A percentile compares a stretch with the other conserved stretches of the same genome.
Conservation (phyloP, 2,113 vertebrate genomes). For the Indicator maculatus region DNA sequence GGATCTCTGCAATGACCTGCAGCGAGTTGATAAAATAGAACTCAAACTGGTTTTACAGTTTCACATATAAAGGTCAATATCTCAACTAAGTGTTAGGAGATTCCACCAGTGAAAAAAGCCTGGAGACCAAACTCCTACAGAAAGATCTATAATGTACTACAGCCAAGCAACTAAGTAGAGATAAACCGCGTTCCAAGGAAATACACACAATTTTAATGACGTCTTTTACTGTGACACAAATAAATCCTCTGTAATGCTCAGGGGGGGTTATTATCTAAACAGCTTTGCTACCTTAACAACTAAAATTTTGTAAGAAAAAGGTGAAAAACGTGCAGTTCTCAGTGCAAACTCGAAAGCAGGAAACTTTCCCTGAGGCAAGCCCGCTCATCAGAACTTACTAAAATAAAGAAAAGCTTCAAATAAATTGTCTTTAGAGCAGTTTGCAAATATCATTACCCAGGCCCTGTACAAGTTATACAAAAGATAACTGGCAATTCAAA, state of each 20-base stretch:
- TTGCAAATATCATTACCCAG: rapidly evolving
- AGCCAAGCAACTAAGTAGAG: background rate
- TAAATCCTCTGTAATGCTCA: background rate
- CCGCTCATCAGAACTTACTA: background rate
- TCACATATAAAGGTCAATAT: background rate
- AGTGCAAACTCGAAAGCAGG: background rate
- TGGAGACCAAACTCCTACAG: background rate
- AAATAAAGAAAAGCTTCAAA: background rate
- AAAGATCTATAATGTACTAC: background rate
- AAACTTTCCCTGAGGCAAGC: background rate
- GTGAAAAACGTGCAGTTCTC: background rate
- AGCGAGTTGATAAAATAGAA: background rate
- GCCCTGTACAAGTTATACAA: rapidly evolving
- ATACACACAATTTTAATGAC: background rate
- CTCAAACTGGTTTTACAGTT: background rate
- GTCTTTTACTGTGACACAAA: background rate
- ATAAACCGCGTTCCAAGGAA: background rate
- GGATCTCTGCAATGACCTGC: background rate
- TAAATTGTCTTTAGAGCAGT: background rate
- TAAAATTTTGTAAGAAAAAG: background rate
- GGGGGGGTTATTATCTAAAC: background rate
- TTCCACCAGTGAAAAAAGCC: background rate
- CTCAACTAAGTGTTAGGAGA: background rate
- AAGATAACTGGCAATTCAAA: background rate
- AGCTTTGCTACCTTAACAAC: background rate